Conservation (phyloP, 1,140 invertebrate species). For the Drosophila tropicalis region DNA sequence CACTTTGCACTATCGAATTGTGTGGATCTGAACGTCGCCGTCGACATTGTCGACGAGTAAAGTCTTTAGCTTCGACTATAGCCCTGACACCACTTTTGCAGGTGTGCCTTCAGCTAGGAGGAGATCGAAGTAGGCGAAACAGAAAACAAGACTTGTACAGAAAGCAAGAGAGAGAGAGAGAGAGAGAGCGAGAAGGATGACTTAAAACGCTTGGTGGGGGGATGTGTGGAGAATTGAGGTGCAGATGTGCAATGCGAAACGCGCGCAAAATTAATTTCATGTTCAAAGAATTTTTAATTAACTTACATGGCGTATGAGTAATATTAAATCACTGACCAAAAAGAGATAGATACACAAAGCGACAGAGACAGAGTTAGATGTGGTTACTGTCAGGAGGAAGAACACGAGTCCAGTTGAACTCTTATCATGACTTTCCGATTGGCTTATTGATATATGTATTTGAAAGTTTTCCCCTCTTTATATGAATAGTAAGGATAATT, state of each 20-base stretch:
- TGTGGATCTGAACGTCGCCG: conserved; percentile 57
- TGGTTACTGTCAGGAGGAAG: background rate
- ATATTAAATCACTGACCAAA: conserved; percentile 54
- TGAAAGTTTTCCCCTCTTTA: no score
- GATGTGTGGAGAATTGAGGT: background rate
- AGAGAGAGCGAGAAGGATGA: background rate
- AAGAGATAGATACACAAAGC: background rate
- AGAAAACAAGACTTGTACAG: conserved; percentile 41
- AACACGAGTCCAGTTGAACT: background rate
- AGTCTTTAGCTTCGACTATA: conserved; percentile 49
- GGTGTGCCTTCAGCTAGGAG: conserved; percentile 57
- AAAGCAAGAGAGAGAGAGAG: background rate
- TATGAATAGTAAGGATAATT: background rate
- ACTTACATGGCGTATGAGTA: conserved; percentile 65
- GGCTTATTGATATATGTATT: background rate
- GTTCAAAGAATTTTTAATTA: conserved; percentile 71
- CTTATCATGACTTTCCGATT: background rate
- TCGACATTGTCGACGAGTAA: conserved; percentile 32
- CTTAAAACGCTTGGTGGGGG: background rate
- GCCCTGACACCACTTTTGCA: conserved; percentile 74
- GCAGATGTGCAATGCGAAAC: conserved; percentile 45
- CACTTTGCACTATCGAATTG: conserved; percentile 78
- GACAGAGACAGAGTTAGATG: background rate
- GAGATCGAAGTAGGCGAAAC: background rate
- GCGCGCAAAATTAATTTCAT: conserved; percentile 60